Base-by-base conservation (phyloP, 2,797 vertebrate species). In the Loris lydekkerianus region DNA sequence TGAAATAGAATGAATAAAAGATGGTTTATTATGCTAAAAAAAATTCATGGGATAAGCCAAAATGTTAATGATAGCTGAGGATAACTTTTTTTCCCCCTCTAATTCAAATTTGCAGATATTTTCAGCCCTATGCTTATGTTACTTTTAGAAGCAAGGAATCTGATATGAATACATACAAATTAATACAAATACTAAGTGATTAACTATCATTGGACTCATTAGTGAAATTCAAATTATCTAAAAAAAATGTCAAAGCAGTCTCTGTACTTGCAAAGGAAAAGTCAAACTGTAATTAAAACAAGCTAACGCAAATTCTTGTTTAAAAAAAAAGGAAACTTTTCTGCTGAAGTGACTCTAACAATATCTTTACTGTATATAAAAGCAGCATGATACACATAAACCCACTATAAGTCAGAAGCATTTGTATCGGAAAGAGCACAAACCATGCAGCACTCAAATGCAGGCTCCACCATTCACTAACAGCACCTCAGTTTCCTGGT, bases 181-280 rank as follows among this genome's bases (percentile, higher is more conserved):
- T 43, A 77, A 90, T 78, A 95, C 23, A 81, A 96, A 95, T 25
- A 92, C 13, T 34, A 80, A 92, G 13, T 37, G 27, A 93, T 78
- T 65, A 96, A 92, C 61, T 80, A 84, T 91, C 29, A 94, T 1
- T 86, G 58, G 40, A 61, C 63, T 95, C 43, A 76, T 67, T 43
- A 90, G 63, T 77, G 7, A 95, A 56, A 90, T 88, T 87, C 85
- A 92, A 97, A 81, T 93, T 91, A 93, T 29, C 86, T 75, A 83
- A 93, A 96, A 95, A 95, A 95, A 82, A 75, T 78, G n/a, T 81
- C 46, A 92, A 97, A 96, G 23, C 88, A 88, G 97, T 34, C 34
- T 34, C 0, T 83, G 23, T 17, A 90, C 3, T 43, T 95, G 82
- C 84, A 88, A 86, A 83, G 58, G 56, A 83, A 85, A 31, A 95